Evolutionary conservation across 2,113 vertebrate species (phyloP).

Genomic region (Nansenia antarctica): DNA sequence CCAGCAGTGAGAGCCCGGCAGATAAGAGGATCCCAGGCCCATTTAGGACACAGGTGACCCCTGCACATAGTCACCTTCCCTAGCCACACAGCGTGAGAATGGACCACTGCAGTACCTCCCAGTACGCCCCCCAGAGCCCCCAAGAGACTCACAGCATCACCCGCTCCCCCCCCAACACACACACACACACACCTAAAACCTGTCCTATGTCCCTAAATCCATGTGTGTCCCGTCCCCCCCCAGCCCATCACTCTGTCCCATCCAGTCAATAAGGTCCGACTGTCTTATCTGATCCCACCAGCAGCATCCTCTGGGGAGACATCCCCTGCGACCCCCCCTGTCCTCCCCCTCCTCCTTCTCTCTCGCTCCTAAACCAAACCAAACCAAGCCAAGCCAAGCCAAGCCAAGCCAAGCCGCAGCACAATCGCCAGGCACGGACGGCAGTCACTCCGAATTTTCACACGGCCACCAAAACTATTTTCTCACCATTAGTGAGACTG

Average conservation of each 20-base stretch:
- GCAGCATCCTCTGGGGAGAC: conserved; percentile 11
- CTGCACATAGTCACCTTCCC: not conserved
- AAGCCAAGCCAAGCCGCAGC: conserved; percentile 32
- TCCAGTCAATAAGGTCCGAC: conserved; percentile 19
- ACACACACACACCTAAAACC: not conserved
- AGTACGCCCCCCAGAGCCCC: not conserved
- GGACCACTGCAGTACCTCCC: not conserved
- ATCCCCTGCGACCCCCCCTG: not conserved
- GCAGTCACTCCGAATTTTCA: not conserved
- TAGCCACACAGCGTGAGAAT: conserved; percentile 1
- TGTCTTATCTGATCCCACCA: conserved; percentile 16
- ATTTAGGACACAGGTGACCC: not conserved
- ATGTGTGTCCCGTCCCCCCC: no score
- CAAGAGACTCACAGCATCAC: not conserved
- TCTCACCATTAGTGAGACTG: no score
- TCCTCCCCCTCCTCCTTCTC: not conserved
- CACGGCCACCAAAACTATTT: not conserved
- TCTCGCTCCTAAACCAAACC: not conserved
- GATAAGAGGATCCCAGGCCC: not conserved
- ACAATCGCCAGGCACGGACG: not conserved
- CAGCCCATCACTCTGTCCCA: conserved; percentile 19
- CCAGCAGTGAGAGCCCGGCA: not conserved
- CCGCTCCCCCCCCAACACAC: not conserved
- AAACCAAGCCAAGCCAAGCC: conserved; percentile 7
- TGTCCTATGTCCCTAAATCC: not conserved